phyloP scores from a whole-genome alignment of 2,888 invertebrate genomes.

The Cyclophora punctaria region DNA sequence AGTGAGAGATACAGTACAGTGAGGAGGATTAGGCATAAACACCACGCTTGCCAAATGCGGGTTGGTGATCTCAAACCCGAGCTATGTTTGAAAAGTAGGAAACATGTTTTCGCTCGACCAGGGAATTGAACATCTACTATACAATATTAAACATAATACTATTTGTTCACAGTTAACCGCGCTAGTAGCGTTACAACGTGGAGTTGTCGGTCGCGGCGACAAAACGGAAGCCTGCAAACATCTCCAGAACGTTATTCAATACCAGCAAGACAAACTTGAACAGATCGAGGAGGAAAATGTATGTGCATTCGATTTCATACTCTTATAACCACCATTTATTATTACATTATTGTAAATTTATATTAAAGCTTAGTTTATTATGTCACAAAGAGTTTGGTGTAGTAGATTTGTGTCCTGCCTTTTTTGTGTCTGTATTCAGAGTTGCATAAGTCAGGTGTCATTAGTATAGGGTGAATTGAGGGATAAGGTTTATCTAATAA shows the following conservation, averaged over 20 bases:
- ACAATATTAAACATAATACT: too few relatives aligned
- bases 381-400: too few relatives aligned
- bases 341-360: constrained; percentile 12
- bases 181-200: constrained; percentile 55
- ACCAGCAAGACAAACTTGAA: constrained; percentile 54
- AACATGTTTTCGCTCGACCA: too few relatives aligned
- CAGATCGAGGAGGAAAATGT: constrained; percentile 62
- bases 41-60: too few relatives aligned
- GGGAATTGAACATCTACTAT: too few relatives aligned
- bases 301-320: constrained; percentile 22
- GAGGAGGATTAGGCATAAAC: too few relatives aligned
- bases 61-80: too few relatives aligned
- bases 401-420: constrained; percentile 16
- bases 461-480: too few relatives aligned
- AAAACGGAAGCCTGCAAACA: constrained; percentile 54
- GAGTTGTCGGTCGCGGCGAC: constrained; percentile 45
- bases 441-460: constrained; percentile 11
- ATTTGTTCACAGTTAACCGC: constrained; percentile 40
- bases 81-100: too few relatives aligned
- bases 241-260: constrained; percentile 56
- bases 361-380: too few relatives aligned
- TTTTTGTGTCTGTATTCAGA: constrained; percentile 9
- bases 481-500: too few relatives aligned
- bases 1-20: too few relatives aligned
- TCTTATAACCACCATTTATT: constrained; percentile 9